A percentile compares a stretch with the other conserved stretches of the same genome.
Conservation (phyloP, 2,113 vertebrate genomes). For the Tragelaphus buxtoni region DNA sequence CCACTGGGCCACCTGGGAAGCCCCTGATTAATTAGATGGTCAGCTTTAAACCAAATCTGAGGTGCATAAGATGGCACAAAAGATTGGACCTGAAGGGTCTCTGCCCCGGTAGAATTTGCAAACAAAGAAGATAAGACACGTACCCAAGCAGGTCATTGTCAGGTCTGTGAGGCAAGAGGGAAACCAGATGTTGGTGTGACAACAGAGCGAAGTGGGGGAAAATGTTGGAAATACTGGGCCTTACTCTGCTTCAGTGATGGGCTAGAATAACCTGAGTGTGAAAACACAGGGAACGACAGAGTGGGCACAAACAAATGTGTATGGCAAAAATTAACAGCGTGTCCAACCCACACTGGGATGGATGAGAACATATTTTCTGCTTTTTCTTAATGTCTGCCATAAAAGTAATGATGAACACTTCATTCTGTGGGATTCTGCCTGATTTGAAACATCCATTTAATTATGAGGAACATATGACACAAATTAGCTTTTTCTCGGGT, state of each 20-base stretch:
- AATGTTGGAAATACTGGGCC: not conserved
- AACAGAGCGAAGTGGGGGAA: not conserved
- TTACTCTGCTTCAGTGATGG: not conserved
- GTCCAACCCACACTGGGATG: accelerated
- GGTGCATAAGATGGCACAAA: not conserved
- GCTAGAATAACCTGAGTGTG: not conserved
- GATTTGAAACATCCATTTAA: not conserved
- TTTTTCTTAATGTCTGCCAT: not conserved
- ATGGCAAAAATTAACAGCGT: not conserved
- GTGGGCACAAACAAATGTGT: not conserved
- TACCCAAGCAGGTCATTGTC: not conserved
- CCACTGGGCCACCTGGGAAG: not conserved
- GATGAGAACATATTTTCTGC: not conserved
- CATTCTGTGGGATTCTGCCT: not conserved
- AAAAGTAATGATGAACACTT: not conserved
- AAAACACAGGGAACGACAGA: not conserved
- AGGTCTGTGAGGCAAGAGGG: not conserved
- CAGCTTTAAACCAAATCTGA: not conserved
- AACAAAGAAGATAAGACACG: not conserved
- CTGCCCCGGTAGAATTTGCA: not conserved
- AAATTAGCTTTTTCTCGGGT: not conserved
- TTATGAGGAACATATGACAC: not conserved
- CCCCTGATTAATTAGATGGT: not conserved
- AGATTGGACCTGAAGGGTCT: not conserved
- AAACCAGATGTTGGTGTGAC: not conserved